phyloP scores from a whole-genome alignment of 2,888 invertebrate species.

The Drosophila birchii region DNA sequence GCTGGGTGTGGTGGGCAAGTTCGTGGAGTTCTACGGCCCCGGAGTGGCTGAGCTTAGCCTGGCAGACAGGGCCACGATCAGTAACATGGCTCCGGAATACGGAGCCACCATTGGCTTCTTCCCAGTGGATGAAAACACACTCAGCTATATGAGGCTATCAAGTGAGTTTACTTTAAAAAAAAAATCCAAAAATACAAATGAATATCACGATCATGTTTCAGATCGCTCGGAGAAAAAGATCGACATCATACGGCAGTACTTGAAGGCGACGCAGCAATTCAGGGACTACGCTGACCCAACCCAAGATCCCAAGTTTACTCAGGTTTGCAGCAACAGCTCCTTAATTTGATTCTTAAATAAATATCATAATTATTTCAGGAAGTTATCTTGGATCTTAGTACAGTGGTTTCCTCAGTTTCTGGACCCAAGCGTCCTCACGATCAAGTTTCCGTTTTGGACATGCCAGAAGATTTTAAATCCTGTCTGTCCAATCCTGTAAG shows the following conservation, averaged over 20 bases:
- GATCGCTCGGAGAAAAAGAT: conserved; percentile 93
- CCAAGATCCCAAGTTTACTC: conserved; percentile 94
- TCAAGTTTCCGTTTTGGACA: conserved; percentile 90
- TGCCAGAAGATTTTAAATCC: conserved; percentile 89
- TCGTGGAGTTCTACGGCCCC: conserved; percentile 99
- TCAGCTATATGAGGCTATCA: conserved; percentile 94
- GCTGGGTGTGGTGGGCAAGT: conserved; percentile 98
- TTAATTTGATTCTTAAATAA: not conserved
- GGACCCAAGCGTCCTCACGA: conserved; percentile 99
- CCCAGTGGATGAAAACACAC: conserved; percentile 93
- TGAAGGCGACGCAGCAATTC: conserved; percentile 92
- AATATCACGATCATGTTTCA: conserved; percentile 80
- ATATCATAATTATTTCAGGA: conserved; percentile 49
- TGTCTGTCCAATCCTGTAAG: conserved; percentile 95
- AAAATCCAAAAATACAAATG: conserved; percentile 11
- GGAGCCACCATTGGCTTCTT: conserved; percentile 99
- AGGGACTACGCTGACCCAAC: conserved; percentile 90
- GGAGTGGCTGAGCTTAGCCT: conserved; percentile 96
- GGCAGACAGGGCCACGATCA: conserved; percentile 98
- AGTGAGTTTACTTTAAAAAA: conserved; percentile 86
- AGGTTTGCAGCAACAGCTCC: conserved; percentile 77
- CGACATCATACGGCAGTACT: conserved; percentile 92
- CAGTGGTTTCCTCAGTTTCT: conserved; percentile 97
- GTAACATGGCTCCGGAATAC: conserved; percentile 99
- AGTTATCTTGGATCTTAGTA: conserved; percentile 90